Evolutionary conservation across 2,797 vertebrate genomes (phyloP), one percentile per base, ranked within the genome.

Genomic region (Gymnopithys bicolor): DNA sequence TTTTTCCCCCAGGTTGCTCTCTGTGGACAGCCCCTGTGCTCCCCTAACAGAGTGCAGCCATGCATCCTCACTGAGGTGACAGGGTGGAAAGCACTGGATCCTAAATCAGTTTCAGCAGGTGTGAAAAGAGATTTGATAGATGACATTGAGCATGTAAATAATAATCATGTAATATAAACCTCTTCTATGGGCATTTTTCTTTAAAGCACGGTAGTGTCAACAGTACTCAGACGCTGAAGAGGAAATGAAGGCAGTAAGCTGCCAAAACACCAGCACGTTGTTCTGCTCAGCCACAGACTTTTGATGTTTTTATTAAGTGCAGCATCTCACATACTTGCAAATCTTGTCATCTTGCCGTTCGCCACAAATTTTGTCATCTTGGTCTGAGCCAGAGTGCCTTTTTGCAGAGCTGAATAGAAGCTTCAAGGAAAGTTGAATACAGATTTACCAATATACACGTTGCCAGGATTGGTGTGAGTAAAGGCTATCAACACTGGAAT

Each of bases 401-500:
- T 89, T 87, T 33, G 32, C 19, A 64, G 67, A 69, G 68, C 3
- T 67, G 58, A 87, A 73, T 33, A 59, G 68, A 69, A 93, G 25
- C 37, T 60, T n/a, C 87, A 64, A 25, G 33, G 18, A 95, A 46
- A 89, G 46, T 11, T 78, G 59, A 89, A 92, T 45, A 16, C 82
- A 53, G n/a, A 97, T 98, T 98, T 96, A 98, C 98, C 98, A 68
- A 97, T 95, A 91, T 95, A 90, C 35, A 97, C 37, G 43, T 87
- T 96, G 95, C 98, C 98, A 66, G 98, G 96, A 6, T 98, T 94
- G 7, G 97, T 98, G 84, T 98, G 98, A 97, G 98, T 97, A 95
- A 98, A 98, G 58, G 98, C 88, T 19, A 98, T 98, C 98, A 98
- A 98, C 66, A 97, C 98, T 98, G 94, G 83, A 90, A 96, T 66